These are phyloP conservation scores for Acanthosepion pharaonis DNA, from an alignment of 2,888 invertebrate species.

Conservation along the genomic window DNA sequence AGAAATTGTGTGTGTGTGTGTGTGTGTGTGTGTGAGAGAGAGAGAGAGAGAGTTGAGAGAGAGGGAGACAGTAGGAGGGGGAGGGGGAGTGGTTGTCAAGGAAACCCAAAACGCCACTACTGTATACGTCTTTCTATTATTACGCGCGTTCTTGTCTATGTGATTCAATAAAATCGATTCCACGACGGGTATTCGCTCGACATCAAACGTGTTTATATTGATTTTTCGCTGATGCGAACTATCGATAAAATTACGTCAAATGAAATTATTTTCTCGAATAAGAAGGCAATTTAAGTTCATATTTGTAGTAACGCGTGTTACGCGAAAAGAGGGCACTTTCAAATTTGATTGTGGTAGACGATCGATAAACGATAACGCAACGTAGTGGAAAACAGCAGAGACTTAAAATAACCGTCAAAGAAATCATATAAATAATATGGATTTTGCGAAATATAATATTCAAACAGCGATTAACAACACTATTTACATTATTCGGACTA, in stretches of 20 bases:
- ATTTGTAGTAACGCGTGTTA: neutral
- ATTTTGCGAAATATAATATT: no score
- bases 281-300: conserved; percentile 20
- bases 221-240: neutral
- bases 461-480: no score
- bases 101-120: neutral
- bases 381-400: neutral
- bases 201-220: neutral
- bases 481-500: no score
- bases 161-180: neutral
- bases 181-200: neutral
- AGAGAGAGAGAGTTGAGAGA: no score
- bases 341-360: neutral
- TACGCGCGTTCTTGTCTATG: neutral
- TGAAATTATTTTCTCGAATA: conserved; percentile 9
- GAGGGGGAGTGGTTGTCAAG: neutral
- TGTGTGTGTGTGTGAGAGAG: no score
- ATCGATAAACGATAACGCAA: neutral
- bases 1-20: no score
- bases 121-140: neutral
- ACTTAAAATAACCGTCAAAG: neutral
- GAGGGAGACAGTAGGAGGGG: neutral
- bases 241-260: neutral
- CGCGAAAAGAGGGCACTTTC: neutral
- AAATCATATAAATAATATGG: neutral